These are phyloP conservation scores for Cheilosia pagana DNA, from an alignment of 2,888 invertebrate species.

Conservation along the genomic window DNA sequence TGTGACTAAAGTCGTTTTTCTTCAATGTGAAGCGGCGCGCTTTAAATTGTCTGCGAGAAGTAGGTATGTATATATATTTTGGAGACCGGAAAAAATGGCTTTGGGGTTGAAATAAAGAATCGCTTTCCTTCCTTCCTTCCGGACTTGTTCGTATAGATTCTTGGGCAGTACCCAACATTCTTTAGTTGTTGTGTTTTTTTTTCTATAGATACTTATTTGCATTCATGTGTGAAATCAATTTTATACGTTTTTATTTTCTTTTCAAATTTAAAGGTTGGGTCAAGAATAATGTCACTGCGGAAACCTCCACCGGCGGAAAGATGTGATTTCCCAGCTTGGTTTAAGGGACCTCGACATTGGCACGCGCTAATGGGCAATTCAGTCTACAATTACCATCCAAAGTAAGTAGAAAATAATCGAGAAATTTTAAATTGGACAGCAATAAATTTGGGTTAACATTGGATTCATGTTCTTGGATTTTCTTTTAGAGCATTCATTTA, in stretches of 20 bases:
- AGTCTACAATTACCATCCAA: conserved; percentile 93
- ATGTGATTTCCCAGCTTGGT: conserved; percentile 94
- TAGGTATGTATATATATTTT: conserved; percentile 7
- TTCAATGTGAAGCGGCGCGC: conserved; percentile 12
- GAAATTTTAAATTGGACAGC: neutral
- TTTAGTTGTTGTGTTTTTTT: conserved; percentile 46
- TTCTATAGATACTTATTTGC: conserved; percentile 32
- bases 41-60: conserved; percentile 42
- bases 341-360: conserved; percentile 93
- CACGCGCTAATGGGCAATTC: conserved; percentile 94
- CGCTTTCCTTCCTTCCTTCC: conserved; percentile 48
- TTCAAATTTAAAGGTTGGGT: conserved; percentile 81
- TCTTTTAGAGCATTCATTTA: too few relatives aligned
- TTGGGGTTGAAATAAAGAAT: conserved; percentile 54
- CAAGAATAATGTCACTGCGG: conserved; percentile 83
- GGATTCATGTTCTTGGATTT: too few relatives aligned
- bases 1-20: conserved; percentile 53
- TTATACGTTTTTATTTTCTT: conserved; percentile 51
- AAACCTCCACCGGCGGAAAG: conserved; percentile 83
- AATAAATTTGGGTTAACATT: neutral
- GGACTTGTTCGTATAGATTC: conserved; percentile 7
- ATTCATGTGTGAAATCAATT: conserved; percentile 68
- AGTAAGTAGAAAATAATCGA: conserved; percentile 79
- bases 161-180: conserved; percentile 48
- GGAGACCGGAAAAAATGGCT: conserved; percentile 7